Base-by-base conservation (phyloP, 1,140 invertebrate species). In the Copidosoma floridanum region DNA sequence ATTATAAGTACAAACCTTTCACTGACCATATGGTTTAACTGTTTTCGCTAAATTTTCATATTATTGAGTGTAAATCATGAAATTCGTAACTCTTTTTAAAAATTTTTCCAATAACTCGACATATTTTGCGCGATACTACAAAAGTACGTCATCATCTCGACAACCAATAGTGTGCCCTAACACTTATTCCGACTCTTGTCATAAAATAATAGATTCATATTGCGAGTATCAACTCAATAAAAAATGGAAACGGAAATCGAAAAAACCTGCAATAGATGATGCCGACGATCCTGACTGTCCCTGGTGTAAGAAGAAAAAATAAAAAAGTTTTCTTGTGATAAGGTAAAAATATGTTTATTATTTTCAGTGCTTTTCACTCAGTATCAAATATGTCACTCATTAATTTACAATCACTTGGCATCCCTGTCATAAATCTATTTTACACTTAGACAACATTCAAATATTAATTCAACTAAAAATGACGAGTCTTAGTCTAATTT, bases 271-370 rank as follows among this genome's bases (percentile, higher is more conserved):
- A 14, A 14, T 44, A 18, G 20, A 38, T 24, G 3, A 48, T 40
- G 55, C n/a, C n/a, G n/a, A 57, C 38, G 2, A 38, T 40, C 44
- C 55, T 18, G 55, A 57, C n/a, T 57, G 55, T 46, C 43, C 14
- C 14, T 48, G 32, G 27, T n/a, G 55, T 20, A 57, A 57, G 20
- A 35, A 8, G 23, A 57, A 11, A 40, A 48, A 38, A 27, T 48
- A 27, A 57, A 57, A 8, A n/a, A n/a, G n/a, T n/a, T n/a, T n/a
- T 41, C 24, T 44, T 21, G 20, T 37, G 8, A 57, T 23, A 37
- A 48, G 14, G 23, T 54, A 61, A 47, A 53, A 46, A 53, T 58
- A 58, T 59, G 46, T 59, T 52, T 46, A 51, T 29, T n/a, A n/a
- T n/a, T n/a, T n/a, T n/a, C n/a, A n/a, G n/a, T n/a, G n/a, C n/a